Percentiles rank a stretch among this genome's conserved stretches.
Evolutionary conservation across 2,888 invertebrate species (phyloP).

Genomic region (Bibio marci): DNA sequence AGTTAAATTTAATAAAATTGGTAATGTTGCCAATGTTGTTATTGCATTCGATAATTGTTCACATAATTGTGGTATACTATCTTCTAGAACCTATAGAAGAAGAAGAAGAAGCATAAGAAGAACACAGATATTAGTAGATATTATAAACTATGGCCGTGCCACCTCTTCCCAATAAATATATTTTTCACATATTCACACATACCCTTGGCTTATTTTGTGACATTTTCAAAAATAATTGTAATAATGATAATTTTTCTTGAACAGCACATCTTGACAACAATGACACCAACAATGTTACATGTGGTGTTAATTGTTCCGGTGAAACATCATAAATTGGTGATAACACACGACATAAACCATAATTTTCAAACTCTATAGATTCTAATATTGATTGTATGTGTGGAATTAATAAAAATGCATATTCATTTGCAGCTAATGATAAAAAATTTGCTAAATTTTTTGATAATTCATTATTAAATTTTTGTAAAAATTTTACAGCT

Average conservation of each 20-base stretch:
- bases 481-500: constrained; percentile 79
- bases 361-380: constrained; percentile 80
- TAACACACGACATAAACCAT: constrained; percentile 69
- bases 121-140: too few species aligned
- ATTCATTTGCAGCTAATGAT: constrained; percentile 81
- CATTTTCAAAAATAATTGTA: constrained; percentile 67
- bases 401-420: constrained; percentile 67
- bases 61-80: constrained; percentile 65
- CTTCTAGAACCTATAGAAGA: constrained; percentile 46
- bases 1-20: constrained; percentile 59
- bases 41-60: constrained; percentile 41
- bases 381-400: constrained; percentile 82
- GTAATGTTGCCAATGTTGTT: constrained; percentile 43
- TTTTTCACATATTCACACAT: constrained; percentile 14
- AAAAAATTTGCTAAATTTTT: constrained; percentile 83
- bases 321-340: constrained; percentile 83
- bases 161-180: too few species aligned
- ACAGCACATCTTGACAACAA: constrained; percentile 69
- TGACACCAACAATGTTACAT: constrained; percentile 59
- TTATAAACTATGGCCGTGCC: too few species aligned
- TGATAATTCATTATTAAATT: constrained; percentile 77
- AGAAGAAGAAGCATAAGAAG: too few species aligned
- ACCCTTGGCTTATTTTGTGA: constrained; percentile 65
- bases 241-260: constrained; percentile 67
- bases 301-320: constrained; percentile 68